Conservation (phyloP, 2,797 vertebrate genomes). For the Eurystomus glaucurus region DNA sequence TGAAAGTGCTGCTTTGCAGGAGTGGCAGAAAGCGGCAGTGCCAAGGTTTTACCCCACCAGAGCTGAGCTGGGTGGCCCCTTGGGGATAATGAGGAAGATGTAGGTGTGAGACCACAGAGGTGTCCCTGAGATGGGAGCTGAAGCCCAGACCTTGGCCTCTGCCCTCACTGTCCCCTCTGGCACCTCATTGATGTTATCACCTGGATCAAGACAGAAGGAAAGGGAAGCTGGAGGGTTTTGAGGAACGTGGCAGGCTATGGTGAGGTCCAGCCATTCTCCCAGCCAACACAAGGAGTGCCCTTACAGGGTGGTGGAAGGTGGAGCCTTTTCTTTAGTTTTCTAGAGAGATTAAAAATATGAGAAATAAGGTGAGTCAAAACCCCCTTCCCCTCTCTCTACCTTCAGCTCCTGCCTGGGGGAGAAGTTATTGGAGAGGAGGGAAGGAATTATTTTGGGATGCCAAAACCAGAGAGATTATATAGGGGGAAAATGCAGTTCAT, state of each 20-base stretch:
- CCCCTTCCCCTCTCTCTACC: not conserved
- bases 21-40: not conserved
- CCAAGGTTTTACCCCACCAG: not conserved
- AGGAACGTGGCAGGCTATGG: not conserved
- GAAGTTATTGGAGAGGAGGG: not conserved
- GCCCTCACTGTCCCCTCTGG: not conserved
- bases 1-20: not conserved
- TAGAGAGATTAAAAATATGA: rapidly evolving
- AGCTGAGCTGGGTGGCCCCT: rapidly evolving
- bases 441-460: not conserved
- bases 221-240: not conserved
- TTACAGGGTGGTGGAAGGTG: not conserved
- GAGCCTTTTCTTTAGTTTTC: not conserved
- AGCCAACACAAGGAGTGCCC: rapidly evolving
- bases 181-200: not conserved
- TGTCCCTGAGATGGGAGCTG: not conserved
- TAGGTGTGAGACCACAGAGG: not conserved
- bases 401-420: not conserved
- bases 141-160: not conserved
- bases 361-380: not conserved
- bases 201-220: not conserved
- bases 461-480: not conserved
- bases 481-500: not conserved
- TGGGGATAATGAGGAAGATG: not conserved
- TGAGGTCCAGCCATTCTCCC: rapidly evolving